Conservation (phyloP, 1,140 invertebrate species). For the Anastatus disparis region DNA sequence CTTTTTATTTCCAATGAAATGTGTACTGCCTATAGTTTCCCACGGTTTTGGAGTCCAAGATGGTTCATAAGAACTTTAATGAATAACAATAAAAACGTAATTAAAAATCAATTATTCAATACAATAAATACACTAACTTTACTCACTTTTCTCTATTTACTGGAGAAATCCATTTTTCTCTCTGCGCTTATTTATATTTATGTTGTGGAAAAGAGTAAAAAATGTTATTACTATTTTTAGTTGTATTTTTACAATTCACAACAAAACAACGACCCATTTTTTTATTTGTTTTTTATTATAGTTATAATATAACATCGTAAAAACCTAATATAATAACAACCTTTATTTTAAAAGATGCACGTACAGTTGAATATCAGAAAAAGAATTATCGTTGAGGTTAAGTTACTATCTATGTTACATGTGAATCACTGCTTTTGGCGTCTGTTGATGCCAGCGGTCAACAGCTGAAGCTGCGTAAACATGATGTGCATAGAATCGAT, state of each 20-base stretch:
- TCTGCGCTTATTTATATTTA: not conserved
- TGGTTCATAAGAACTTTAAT: not conserved
- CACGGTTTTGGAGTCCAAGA: not conserved
- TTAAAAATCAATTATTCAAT: not conserved
- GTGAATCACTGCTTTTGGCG: no score
- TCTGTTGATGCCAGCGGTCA: no score
- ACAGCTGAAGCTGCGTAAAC: no score
- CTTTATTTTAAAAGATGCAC: no score
- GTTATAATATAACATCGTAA: no score
- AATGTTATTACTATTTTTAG: not conserved
- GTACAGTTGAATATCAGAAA: no score
- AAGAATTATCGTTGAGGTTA: no score
- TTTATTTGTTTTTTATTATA: no score
- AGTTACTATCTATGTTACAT: no score
- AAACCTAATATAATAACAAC: no score
- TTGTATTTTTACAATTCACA: slow-evolving; percentile 1
- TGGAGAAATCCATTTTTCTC: slow-evolving; percentile 4
- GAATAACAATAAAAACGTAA: not conserved
- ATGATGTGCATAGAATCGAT: no score
- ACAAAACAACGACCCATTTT: slow-evolving; percentile 1
- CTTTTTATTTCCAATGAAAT: slow-evolving; percentile 33
- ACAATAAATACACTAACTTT: not conserved
- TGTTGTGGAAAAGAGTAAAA: not conserved
- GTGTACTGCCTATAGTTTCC: not conserved
- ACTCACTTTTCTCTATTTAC: slow-evolving; percentile 10